Base-by-base conservation (phyloP, 2,888 invertebrate species). In the Choreutis nemorana region DNA sequence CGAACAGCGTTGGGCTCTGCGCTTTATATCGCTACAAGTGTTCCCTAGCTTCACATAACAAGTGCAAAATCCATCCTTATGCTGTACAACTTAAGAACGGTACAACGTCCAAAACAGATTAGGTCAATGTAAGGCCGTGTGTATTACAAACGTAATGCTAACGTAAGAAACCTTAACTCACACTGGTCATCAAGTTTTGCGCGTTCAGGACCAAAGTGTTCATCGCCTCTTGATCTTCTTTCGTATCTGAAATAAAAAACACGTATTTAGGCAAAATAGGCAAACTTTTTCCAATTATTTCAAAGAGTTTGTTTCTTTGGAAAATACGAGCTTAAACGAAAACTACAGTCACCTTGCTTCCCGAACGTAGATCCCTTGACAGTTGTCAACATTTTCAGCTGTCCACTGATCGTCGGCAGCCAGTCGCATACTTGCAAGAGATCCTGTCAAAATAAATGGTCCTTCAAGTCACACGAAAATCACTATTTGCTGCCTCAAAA, bases 121-220 rank as follows among this genome's bases (percentile, higher is more conserved):
- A 5, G 6, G 9, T 5, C 9, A 23, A n/a, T n/a, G n/a, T n/a
- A n/a, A n/a, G n/a, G n/a, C n/a, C n/a, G n/a, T n/a, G n/a, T 21
- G 15, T 22, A 3, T 5, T 11, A n/a, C 9, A 4, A 6, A 14
- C 3, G 7, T 30, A 26, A 38, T 14, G 4, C 9, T 26, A 15
- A 21, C 4, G 27, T 5, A 4, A 11, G 23, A 8, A 8, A 10
- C 10, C 1, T 13, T 24, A 33, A 73, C 82, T 73, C 57, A 83
- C 97, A 41, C 96, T 95, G 65, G 96, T 93, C 98, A 99, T 98
- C 36, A 98, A 81, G 61, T 98, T 98, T 72, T 98, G 97, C 2
- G 98, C 98, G 72, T 98, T 98, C 34, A 95, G 95, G 16, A 97
- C 97, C 47, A 99, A 73, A 95, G 97, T 97, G 60, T 97, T 96